These are phyloP conservation scores for Rattus norvegicus DNA, from an alignment of 2,113 vertebrate genomes.

Conservation along the genomic window DNA sequence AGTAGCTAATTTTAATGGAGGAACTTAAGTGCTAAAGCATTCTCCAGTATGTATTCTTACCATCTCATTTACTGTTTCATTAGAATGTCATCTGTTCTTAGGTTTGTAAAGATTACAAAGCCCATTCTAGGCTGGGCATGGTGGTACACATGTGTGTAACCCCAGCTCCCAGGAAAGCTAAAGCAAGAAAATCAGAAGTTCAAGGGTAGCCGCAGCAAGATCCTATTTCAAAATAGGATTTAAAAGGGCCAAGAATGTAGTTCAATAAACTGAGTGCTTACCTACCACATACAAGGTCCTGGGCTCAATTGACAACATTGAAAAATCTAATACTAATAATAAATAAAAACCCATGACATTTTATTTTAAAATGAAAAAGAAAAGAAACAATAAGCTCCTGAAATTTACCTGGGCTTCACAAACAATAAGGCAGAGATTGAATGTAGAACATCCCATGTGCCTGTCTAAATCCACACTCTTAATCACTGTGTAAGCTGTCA, in stretches of 20 bases:
- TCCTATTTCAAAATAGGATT: neutral
- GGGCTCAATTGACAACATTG: neutral
- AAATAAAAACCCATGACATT: neutral
- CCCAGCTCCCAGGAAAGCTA: neutral
- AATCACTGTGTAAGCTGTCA: fast-evolving
- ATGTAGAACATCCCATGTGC: neutral
- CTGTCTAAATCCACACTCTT: neutral
- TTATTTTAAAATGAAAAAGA: neutral
- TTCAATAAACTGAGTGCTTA: neutral
- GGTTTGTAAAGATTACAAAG: neutral
- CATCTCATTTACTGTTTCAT: neutral
- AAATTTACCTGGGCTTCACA: neutral
- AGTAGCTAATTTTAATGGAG: neutral
- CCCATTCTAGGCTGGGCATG: neutral
- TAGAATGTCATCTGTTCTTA: neutral
- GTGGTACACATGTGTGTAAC: neutral
- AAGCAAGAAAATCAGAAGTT: neutral
- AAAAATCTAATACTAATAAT: neutral
- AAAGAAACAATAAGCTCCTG: neutral
- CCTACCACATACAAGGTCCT: neutral
- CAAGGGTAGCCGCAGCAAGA: neutral
- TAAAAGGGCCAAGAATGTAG: neutral
- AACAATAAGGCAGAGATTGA: neutral
- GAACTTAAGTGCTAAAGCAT: neutral
- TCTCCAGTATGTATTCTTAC: neutral